These are phyloP conservation scores for Pomacea maculata DNA, from an alignment of 1,140 invertebrate species.

Conservation along the genomic window DNA sequence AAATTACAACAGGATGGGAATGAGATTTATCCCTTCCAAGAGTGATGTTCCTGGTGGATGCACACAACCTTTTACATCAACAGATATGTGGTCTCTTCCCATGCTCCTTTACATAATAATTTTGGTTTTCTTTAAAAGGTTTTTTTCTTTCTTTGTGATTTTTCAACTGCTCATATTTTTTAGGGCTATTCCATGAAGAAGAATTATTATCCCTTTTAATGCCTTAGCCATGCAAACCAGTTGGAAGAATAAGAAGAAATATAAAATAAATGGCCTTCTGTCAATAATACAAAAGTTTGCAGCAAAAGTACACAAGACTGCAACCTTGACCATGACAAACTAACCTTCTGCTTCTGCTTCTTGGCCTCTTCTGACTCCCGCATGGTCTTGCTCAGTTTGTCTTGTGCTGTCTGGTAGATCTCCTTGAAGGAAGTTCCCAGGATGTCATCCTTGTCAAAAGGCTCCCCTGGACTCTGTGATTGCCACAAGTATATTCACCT, in stretches of 20 bases:
- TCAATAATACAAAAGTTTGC: neutral
- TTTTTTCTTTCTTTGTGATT: no score
- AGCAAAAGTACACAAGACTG: neutral
- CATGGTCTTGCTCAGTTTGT: constrained; percentile 49
- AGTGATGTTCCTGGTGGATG: no score
- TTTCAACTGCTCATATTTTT: no score
- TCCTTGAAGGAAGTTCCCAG: constrained; percentile 57
- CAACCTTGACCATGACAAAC: neutral
- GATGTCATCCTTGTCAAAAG: constrained; percentile 47
- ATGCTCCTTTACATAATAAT: no score
- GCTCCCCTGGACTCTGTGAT: constrained; percentile 41
- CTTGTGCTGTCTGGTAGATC: constrained; percentile 51
- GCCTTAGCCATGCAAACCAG: neutral
- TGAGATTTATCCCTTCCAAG: no score
- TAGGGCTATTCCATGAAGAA: no score
- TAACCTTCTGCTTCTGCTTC: constrained; percentile 44
- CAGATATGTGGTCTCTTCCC: no score
- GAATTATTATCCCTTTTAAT: no score
- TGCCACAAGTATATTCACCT: neutral
- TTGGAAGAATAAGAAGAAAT: neutral
- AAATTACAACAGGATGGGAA: no score
- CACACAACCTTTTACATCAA: no score
- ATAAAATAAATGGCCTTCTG: neutral
- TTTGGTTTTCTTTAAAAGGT: no score
- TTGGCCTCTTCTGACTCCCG: constrained; percentile 49